A percentile compares a stretch with the other conserved stretches of the same genome.
These are phyloP conservation scores for Branchinecta lindahli DNA, from an alignment of 1,140 invertebrate genomes.

Conservation along the genomic window DNA sequence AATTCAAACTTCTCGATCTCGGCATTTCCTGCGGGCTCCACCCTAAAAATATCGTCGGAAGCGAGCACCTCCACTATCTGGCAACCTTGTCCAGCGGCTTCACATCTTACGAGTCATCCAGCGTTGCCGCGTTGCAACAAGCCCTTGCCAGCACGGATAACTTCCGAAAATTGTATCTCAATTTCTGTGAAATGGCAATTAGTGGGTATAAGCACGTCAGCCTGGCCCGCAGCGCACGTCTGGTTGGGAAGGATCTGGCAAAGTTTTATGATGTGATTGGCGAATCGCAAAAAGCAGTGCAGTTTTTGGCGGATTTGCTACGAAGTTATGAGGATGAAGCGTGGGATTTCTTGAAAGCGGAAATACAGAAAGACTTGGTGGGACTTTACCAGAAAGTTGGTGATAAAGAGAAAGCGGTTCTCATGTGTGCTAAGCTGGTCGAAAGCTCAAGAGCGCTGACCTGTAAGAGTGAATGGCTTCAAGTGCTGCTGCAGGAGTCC, in stretches of 20 bases:
- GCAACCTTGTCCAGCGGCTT: neutral
- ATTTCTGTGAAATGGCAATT: constrained; percentile 84
- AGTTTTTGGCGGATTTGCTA: constrained; percentile 69
- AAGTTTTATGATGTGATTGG: constrained; percentile 73
- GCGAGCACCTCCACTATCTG: neutral
- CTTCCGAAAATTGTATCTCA: constrained; percentile 33
- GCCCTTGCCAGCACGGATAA: neutral
- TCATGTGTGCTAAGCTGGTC: neutral
- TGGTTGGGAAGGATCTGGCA: constrained; percentile 75
- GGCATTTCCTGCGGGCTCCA: neutral
- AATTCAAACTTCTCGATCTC: neutral
- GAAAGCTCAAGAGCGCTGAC: neutral
- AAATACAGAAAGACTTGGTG: constrained; percentile 66
- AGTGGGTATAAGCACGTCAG: constrained; percentile 93
- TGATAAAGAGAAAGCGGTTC: constrained; percentile 41
- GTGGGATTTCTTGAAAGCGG: constrained; percentile 62
- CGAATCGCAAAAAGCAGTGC: constrained; percentile 70
- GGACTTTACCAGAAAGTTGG: constrained; percentile 63
- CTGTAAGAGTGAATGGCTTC: neutral
- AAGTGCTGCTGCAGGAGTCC: neutral
- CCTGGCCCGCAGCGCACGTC: constrained; percentile 59
- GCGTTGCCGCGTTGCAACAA: neutral
- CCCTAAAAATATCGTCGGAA: neutral
- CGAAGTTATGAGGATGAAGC: constrained; percentile 70
- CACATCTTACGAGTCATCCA: neutral